Conservation (phyloP, 2,113 vertebrate species). For the Nothocercus julius region DNA sequence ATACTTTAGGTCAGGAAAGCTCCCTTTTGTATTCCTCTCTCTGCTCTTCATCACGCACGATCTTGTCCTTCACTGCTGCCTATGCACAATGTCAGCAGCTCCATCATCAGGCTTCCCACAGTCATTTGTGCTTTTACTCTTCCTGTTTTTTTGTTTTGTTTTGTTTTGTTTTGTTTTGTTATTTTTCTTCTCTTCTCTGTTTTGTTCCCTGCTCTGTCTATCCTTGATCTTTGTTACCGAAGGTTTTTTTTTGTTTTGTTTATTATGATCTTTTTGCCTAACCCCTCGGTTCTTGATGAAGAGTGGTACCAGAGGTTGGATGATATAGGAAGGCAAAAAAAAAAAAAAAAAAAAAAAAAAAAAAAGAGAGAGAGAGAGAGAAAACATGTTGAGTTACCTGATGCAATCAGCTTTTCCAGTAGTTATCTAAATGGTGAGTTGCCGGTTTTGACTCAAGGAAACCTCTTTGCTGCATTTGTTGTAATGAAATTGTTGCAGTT, state of each 20-base stretch:
- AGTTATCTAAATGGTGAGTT: background rate
- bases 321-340: background rate
- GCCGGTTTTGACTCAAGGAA: background rate
- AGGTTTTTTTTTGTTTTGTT: fast-evolving
- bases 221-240: background rate
- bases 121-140: background rate
- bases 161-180: no score
- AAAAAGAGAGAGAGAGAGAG: background rate
- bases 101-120: background rate
- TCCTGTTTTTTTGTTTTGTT: background rate
- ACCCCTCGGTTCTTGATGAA: background rate
- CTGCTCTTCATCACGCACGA: background rate
- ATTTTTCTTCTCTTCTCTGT: background rate
- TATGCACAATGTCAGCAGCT: background rate
- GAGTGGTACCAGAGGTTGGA: background rate
- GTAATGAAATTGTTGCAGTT: background rate
- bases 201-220: background rate
- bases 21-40: background rate
- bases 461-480: background rate
- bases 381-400: background rate
- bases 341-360: no score
- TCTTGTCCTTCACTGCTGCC: background rate
- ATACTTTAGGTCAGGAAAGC: background rate
- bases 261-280: background rate
- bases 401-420: background rate